These are phyloP conservation scores for Haliclona indistincta DNA, from an alignment of 37 sponge, comb jelly and placozoan species.

Conservation along the genomic window DNA sequence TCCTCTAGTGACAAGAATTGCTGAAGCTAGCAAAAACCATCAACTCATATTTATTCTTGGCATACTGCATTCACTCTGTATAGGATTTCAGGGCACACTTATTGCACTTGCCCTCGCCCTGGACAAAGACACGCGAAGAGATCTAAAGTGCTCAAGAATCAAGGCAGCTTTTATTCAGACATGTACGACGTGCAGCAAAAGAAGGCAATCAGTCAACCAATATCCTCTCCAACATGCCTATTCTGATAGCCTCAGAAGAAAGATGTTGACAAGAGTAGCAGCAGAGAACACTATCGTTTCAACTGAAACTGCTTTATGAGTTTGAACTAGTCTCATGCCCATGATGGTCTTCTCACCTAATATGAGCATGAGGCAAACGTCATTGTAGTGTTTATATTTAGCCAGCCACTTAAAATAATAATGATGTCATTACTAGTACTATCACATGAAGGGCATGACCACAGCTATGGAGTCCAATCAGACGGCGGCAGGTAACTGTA, in stretches of 20 bases:
- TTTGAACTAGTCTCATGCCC: too few species aligned
- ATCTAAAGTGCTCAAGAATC: background rate
- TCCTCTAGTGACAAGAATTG: slow-evolving; percentile 8
- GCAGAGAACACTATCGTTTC: too few species aligned
- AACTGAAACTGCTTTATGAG: too few species aligned
- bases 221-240: too few species aligned
- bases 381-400: too few species aligned
- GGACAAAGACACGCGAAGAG: slow-evolving; percentile 14
- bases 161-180: slow-evolving; percentile 3
- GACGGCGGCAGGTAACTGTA: background rate
- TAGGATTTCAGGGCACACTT: slow-evolving; percentile 2
- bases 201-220: too few species aligned
- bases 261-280: too few species aligned
- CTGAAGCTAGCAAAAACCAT: background rate
- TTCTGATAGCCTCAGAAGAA: too few species aligned
- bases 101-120: slow-evolving; percentile 16
- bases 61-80: background rate
- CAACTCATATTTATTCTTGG: slow-evolving; percentile 4
- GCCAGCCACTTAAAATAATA: background rate
- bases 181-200: too few species aligned
- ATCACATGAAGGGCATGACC: background rate
- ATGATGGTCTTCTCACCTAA: too few species aligned
- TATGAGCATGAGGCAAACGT: too few species aligned
- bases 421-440: background rate
- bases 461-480: background rate